These are phyloP conservation scores for Hirtodrosophila confusa DNA, from an alignment of 2,888 invertebrate genomes.

Conservation along the genomic window DNA sequence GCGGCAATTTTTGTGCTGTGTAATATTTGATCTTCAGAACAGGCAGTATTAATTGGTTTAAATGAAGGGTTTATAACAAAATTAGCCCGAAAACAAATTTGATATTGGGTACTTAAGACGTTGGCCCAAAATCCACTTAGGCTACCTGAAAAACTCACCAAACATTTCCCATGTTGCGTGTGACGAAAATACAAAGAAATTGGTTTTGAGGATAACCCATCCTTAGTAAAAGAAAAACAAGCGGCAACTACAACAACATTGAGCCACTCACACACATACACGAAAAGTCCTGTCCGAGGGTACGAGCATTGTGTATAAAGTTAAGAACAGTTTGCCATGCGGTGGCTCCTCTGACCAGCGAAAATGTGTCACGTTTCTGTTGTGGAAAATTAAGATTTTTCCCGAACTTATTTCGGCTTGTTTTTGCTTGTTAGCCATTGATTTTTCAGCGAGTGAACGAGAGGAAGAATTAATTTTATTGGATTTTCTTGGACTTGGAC, in stretches of 20 bases:
- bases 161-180: slow-evolving; percentile 53
- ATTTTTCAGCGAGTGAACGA: slow-evolving; percentile 33
- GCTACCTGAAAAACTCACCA: slow-evolving; percentile 36
- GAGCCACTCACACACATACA: slow-evolving; percentile 34
- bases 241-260: slow-evolving; percentile 40
- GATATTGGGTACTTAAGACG: slow-evolving; percentile 28
- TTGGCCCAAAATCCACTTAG: slow-evolving; percentile 23
- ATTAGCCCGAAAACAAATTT: slow-evolving; percentile 31
- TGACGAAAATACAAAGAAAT: slow-evolving; percentile 62
- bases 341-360: slow-evolving; percentile 37
- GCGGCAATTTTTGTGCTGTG: no score
- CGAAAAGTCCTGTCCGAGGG: background rate
- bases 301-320: slow-evolving; percentile 31
- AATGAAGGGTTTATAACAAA: slow-evolving; percentile 10
- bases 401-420: slow-evolving; percentile 51
- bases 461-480: slow-evolving; percentile 44
- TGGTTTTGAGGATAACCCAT: slow-evolving; percentile 48
- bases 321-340: slow-evolving; percentile 49
- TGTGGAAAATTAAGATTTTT: slow-evolving; percentile 70
- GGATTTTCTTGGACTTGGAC: slow-evolving; percentile 48
- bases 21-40: background rate
- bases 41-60: slow-evolving; percentile 20
- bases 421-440: slow-evolving; percentile 68
- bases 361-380: slow-evolving; percentile 72
- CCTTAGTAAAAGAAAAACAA: slow-evolving; percentile 34